Percentiles rank a stretch among this genome's conserved stretches.
phyloP scores from a whole-genome alignment of 2,888 invertebrate genomes.

The Pandemis cinnamomeana region DNA sequence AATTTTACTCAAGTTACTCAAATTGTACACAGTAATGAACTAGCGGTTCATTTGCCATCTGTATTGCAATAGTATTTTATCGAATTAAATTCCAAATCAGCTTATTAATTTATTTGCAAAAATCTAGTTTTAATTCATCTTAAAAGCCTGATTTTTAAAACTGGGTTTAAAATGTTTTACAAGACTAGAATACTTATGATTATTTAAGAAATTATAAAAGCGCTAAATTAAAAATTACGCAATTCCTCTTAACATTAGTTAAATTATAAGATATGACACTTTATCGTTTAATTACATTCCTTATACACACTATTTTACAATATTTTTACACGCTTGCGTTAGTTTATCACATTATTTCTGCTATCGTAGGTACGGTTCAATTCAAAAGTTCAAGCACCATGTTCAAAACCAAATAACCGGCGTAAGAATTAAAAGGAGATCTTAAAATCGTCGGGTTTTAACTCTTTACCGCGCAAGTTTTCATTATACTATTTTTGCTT shows the following conservation, averaged over 20 bases:
- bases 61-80: too few species aligned
- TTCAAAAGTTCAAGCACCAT: constrained; percentile 14
- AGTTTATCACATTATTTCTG: constrained; percentile 73
- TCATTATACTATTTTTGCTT: too few species aligned
- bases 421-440: too few species aligned
- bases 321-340: constrained; percentile 66
- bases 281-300: constrained; percentile 64
- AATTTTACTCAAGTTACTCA: not conserved
- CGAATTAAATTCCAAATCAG: too few species aligned
- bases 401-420: not conserved
- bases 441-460: too few species aligned
- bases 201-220: constrained; percentile 49
- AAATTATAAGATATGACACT: constrained; percentile 59
- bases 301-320: constrained; percentile 63
- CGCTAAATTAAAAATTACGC: constrained; percentile 41
- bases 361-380: not conserved
- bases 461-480: too few species aligned
- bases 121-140: not conserved
- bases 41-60: not conserved
- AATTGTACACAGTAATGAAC: not conserved
- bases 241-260: constrained; percentile 34
- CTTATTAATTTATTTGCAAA: not conserved
- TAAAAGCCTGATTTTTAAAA: constrained; percentile 24
- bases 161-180: constrained; percentile 33
- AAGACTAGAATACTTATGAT: constrained; percentile 60